phyloP scores from a whole-genome alignment of 2,113 vertebrate species.

The Macroglossus sobrinus region DNA sequence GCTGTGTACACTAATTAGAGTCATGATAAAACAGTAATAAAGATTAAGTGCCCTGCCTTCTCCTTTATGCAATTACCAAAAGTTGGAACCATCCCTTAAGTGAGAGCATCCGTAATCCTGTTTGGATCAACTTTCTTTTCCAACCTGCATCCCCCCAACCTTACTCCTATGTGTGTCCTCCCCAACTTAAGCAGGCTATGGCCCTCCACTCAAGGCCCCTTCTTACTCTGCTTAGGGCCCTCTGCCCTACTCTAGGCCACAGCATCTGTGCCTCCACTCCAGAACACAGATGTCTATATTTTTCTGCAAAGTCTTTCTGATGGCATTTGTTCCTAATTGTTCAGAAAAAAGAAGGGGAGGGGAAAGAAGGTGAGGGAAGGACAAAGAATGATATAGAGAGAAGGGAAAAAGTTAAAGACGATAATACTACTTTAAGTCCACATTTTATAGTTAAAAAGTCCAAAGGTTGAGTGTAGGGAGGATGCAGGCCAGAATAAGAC shows the following conservation, averaged over 20 bases:
- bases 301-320: no score
- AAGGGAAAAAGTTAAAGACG: background rate
- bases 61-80: background rate
- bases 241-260: background rate
- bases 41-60: background rate
- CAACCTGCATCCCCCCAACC: background rate
- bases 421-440: background rate
- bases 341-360: background rate
- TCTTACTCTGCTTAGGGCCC: background rate
- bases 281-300: background rate
- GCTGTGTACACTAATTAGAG: background rate
- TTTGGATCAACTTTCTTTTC: background rate
- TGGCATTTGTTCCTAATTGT: background rate
- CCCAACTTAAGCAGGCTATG: no score
- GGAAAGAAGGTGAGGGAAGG: background rate
- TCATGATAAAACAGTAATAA: background rate
- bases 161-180: rapidly evolving
- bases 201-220: background rate
- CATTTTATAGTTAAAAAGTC: background rate
- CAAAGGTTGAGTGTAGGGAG: background rate
- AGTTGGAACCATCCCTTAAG: background rate
- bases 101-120: background rate
- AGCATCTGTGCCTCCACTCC: background rate
- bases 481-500: background rate
- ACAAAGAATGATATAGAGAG: background rate